Evolutionary conservation across 2,888 invertebrate species (phyloP).

Genomic region (Apamea monoglypha): DNA sequence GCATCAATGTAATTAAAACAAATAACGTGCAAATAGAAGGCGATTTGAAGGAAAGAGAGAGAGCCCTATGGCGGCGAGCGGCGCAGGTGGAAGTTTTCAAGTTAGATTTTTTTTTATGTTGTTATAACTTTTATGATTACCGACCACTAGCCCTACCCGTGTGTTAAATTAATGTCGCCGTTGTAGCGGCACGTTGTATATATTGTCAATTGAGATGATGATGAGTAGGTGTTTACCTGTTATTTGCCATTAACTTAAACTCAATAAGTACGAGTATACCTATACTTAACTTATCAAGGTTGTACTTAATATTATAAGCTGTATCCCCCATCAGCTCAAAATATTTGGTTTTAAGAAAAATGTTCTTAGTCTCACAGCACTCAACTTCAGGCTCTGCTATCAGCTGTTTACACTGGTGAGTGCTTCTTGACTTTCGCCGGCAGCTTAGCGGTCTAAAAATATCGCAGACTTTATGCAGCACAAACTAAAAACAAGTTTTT

Average conservation of each 20-base stretch:
- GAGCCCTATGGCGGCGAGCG: too few relatives aligned
- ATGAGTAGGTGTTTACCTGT: background rate
- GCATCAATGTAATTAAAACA: too few relatives aligned
- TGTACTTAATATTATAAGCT: background rate
- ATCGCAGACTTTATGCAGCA: background rate
- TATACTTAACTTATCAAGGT: background rate
- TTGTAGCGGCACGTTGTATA: too few relatives aligned
- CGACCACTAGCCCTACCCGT: too few relatives aligned
- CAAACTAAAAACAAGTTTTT: background rate
- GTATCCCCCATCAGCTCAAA: background rate
- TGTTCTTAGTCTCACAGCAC: constrained; percentile 19
- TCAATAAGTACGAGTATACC: background rate
- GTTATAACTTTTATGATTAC: too few relatives aligned
- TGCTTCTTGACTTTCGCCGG: constrained; percentile 39
- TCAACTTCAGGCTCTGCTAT: constrained; percentile 9
- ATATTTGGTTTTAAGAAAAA: constrained; percentile 9
- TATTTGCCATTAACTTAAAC: background rate
- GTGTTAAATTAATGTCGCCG: too few relatives aligned
- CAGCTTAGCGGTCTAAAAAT: constrained; percentile 27
- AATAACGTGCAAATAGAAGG: too few relatives aligned
- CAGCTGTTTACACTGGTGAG: constrained; percentile 46
- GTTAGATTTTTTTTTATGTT: too few relatives aligned
- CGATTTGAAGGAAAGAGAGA: too few relatives aligned
- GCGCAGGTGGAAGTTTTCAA: too few relatives aligned
- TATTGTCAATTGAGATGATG: background rate